phyloP scores from a whole-genome alignment of 2,888 invertebrate species.

The Phragmatobia fuliginosa region DNA sequence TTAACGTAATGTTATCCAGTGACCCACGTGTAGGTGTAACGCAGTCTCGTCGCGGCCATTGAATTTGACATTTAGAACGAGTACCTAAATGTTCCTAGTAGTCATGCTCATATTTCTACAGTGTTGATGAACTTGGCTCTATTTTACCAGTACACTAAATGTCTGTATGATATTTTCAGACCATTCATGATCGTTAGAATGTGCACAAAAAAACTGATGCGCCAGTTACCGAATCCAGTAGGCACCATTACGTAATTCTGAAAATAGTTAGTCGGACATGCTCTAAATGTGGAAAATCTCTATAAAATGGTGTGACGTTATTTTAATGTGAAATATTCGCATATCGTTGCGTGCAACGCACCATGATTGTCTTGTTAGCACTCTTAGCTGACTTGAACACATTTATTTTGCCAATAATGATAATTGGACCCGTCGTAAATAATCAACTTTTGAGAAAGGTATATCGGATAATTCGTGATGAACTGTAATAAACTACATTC shows the following conservation, averaged over 20 bases:
- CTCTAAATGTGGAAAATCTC: constrained; percentile 2
- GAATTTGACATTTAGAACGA: neutral
- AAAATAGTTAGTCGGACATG: constrained; percentile 1
- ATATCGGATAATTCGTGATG: neutral
- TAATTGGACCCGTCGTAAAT: neutral
- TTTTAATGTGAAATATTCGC: constrained; percentile 4
- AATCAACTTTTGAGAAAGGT: neutral
- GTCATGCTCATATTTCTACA: constrained; percentile 1
- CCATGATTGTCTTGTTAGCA: constrained; percentile 4
- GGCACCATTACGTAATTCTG: constrained; percentile 3
- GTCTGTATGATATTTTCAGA: neutral
- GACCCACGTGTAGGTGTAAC: neutral
- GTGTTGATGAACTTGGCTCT: too few species aligned
- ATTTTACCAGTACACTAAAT: too few species aligned
- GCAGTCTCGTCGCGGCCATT: neutral
- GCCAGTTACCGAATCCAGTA: constrained; percentile 9
- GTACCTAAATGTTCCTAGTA: neutral
- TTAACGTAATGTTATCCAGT: neutral
- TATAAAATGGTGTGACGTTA: constrained; percentile 1
- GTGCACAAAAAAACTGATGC: neutral
- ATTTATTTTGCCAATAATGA: neutral
- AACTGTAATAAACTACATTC: neutral
- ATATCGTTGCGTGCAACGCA: constrained; percentile 2
- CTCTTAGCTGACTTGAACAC: neutral
- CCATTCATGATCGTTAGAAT: constrained; percentile 9